These are phyloP conservation scores for Bubo bubo DNA, from an alignment of 2,113 vertebrate genomes.

Conservation along the genomic window DNA sequence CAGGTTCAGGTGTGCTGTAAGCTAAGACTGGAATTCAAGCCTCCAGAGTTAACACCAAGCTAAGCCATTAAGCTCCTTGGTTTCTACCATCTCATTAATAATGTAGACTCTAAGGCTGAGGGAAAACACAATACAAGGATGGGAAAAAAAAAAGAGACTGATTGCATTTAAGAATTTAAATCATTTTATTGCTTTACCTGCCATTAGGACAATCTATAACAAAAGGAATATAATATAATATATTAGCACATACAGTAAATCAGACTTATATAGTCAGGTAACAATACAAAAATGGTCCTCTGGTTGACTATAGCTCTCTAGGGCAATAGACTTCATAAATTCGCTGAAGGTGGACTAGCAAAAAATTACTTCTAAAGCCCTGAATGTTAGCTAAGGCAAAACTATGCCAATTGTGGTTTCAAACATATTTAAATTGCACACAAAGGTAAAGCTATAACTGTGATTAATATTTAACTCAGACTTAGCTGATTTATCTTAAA, in stretches of 20 bases:
- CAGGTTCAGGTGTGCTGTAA: background rate
- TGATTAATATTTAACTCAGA: conserved; percentile 75
- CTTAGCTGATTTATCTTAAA: conserved; percentile 76
- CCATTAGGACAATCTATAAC: conserved; percentile 95
- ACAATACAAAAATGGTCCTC: conserved; percentile 94
- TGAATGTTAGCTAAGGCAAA: conserved; percentile 85
- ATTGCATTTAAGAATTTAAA: conserved; percentile 82
- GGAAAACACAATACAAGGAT: background rate
- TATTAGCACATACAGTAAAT: conserved; percentile 92
- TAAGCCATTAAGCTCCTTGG: background rate
- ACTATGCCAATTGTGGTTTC: conserved; percentile 78
- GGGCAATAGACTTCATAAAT: conserved; percentile 75
- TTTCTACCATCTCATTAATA: background rate
- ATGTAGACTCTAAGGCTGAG: background rate
- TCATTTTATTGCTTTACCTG: conserved; percentile 98
- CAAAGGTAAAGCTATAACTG: conserved; percentile 79
- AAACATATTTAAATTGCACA: conserved; percentile 75
- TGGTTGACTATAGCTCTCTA: conserved; percentile 80
- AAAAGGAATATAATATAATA: conserved; percentile 86
- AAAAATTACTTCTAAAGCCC: conserved; percentile 76
- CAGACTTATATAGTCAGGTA: conserved; percentile 87
- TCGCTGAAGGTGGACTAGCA: conserved; percentile 78
- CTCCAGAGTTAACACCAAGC: background rate
- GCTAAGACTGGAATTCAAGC: background rate
- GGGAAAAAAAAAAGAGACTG: conserved; percentile 27